These are phyloP conservation scores for Drepana arcuata DNA, from an alignment of 1,140 invertebrate genomes.

Conservation along the genomic window DNA sequence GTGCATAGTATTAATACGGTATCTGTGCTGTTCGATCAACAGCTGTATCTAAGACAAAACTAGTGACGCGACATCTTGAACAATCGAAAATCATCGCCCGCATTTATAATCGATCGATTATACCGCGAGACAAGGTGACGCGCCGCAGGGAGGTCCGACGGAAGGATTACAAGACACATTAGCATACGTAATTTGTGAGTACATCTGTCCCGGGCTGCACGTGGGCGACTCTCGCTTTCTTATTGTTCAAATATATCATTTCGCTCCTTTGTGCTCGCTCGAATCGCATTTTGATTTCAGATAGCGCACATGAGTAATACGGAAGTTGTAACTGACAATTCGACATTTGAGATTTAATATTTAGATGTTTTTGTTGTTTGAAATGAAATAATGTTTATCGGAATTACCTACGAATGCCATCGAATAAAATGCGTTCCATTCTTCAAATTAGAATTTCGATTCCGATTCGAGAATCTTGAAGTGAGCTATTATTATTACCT, in stretches of 20 bases:
- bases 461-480: too few species aligned
- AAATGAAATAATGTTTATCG: constrained; percentile 12
- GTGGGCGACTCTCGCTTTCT: constrained; percentile 36
- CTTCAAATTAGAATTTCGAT: too few species aligned
- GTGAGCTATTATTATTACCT: too few species aligned
- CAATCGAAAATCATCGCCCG: constrained; percentile 21
- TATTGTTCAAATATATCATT: constrained; percentile 30
- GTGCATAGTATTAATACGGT: too few species aligned
- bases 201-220: constrained; percentile 26
- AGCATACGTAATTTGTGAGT: constrained; percentile 45
- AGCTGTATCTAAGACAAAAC: too few species aligned
- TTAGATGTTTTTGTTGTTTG: constrained; percentile 20
- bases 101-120: constrained; percentile 50
- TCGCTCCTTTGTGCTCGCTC: constrained; percentile 11
- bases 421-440: too few species aligned
- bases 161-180: constrained; percentile 41
- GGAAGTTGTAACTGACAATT: constrained; percentile 22
- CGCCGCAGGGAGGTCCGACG: constrained; percentile 34
- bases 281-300: constrained; percentile 17
- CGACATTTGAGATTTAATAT: constrained; percentile 18
- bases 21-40: too few species aligned
- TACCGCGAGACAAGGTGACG: constrained; percentile 27
- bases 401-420: too few species aligned
- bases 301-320: constrained; percentile 21
- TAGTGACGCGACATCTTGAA: constrained; percentile 16